A percentile compares a stretch with the other conserved stretches of the same genome.
Conservation (phyloP, 2,797 vertebrate genomes). For the Bothrops alternatus region DNA sequence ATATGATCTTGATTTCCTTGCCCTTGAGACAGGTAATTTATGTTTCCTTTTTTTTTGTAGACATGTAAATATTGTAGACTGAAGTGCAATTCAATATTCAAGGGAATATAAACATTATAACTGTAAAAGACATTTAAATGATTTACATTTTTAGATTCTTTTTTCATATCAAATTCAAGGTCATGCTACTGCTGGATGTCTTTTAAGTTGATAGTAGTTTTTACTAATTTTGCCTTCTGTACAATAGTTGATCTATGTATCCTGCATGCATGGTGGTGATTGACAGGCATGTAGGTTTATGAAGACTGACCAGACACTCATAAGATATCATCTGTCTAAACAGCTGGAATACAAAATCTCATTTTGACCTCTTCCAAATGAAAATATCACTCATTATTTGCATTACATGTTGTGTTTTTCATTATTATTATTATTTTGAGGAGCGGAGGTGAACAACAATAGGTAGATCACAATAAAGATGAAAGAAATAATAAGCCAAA, state of each 20-base stretch:
- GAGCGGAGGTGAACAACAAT: background rate
- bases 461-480: background rate
- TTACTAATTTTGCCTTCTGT: background rate
- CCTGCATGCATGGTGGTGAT: constrained; percentile 35
- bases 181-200: constrained; percentile 28
- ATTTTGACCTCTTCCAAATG: constrained; percentile 15
- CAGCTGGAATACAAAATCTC: constrained; percentile 47
- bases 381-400: background rate
- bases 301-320: constrained; percentile 52
- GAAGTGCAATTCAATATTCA: background rate
- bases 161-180: constrained; percentile 56
- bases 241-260: constrained; percentile 43
- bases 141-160: constrained; percentile 24
- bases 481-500: background rate
- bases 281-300: constrained; percentile 54
- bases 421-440: no score
- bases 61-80: constrained; percentile 10
- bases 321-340: constrained; percentile 35
- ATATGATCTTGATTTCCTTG: constrained; percentile 36
- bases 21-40: constrained; percentile 22
- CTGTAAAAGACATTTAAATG: constrained; percentile 6
- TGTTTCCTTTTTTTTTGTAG: background rate
- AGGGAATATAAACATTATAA: background rate
- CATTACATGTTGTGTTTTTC: background rate
- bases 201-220: constrained; percentile 29